These are phyloP conservation scores for Lobophora halterata DNA, from an alignment of 2,888 invertebrate genomes.

Conservation along the genomic window DNA sequence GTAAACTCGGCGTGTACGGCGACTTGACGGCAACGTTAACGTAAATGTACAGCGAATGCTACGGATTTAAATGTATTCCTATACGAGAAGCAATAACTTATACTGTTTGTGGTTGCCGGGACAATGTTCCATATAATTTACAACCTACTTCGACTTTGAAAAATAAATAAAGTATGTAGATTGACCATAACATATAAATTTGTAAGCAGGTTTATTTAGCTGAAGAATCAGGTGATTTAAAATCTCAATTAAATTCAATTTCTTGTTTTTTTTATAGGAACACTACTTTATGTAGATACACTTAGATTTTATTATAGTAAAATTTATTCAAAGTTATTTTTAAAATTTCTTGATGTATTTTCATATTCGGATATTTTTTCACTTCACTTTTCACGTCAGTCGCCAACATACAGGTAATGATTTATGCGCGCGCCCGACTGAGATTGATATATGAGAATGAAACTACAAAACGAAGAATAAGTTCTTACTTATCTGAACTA, in stretches of 20 bases:
- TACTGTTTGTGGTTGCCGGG: conserved; percentile 10
- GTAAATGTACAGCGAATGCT: conserved; percentile 20
- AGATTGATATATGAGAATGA: conserved; percentile 10
- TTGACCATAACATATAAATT: no score
- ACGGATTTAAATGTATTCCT: conserved; percentile 20
- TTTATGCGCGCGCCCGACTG: conserved; percentile 1
- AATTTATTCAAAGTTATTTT: no score
- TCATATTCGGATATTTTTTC: neutral
- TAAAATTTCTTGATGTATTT: neutral
- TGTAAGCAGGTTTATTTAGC: no score
- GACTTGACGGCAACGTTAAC: conserved; percentile 21
- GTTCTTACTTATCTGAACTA: neutral
- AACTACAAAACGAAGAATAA: neutral
- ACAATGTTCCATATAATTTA: no score
- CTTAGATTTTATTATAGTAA: no score
- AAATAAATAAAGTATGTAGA: no score
- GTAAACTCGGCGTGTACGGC: conserved; percentile 26
- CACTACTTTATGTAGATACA: no score
- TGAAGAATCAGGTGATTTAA: no score
- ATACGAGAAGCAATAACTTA: conserved; percentile 18
- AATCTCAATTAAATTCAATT: no score
- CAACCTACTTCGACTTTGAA: no score
- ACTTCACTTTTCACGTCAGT: neutral
- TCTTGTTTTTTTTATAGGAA: no score
- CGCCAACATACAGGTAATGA: neutral